A percentile compares a stretch with the other conserved stretches of the same genome.
phyloP scores from a whole-genome alignment of 1,140 invertebrate genomes.

The Caerostris darwini region DNA sequence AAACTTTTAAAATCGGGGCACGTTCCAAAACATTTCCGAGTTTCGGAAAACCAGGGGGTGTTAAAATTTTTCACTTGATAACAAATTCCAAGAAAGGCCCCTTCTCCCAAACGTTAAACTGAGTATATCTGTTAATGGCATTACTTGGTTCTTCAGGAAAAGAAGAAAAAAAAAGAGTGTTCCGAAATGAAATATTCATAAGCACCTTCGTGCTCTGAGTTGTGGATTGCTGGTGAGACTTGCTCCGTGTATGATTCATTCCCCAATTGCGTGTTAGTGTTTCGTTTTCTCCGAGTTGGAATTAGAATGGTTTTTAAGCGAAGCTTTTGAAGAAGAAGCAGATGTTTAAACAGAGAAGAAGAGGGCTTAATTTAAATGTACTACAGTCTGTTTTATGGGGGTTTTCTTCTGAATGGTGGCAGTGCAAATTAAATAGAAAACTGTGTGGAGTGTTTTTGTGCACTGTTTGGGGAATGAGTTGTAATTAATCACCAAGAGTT shows the following conservation, averaged over 20 bases:
- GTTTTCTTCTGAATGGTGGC: not conserved
- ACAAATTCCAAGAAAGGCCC: conserved; percentile 14
- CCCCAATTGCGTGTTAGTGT: conserved; percentile 49
- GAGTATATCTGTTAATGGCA: conserved; percentile 48
- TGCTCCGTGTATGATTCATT: conserved; percentile 12
- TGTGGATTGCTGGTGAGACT: not conserved
- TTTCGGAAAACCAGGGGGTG: not conserved
- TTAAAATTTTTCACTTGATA: conserved; percentile 19
- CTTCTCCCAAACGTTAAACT: not conserved
- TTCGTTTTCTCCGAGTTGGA: conserved; percentile 21
- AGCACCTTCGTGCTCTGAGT: not conserved
- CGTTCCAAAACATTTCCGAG: not conserved
- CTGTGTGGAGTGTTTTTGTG: not conserved
- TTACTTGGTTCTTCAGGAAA: not conserved
- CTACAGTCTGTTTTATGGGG: not conserved
- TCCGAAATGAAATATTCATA: conserved; percentile 59
- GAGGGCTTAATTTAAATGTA: conserved; percentile 43
- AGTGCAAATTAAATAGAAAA: not conserved
- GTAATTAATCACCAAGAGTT: not conserved
- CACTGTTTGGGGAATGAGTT: not conserved
- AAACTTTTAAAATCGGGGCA: not conserved
- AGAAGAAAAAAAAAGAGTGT: not conserved
- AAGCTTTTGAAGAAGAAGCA: not conserved
- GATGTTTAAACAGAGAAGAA: not conserved
- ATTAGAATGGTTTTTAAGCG: conserved; percentile 18